phyloP scores from a whole-genome alignment of 2,797 vertebrate species.

The Melanotaenia pygmaea region DNA sequence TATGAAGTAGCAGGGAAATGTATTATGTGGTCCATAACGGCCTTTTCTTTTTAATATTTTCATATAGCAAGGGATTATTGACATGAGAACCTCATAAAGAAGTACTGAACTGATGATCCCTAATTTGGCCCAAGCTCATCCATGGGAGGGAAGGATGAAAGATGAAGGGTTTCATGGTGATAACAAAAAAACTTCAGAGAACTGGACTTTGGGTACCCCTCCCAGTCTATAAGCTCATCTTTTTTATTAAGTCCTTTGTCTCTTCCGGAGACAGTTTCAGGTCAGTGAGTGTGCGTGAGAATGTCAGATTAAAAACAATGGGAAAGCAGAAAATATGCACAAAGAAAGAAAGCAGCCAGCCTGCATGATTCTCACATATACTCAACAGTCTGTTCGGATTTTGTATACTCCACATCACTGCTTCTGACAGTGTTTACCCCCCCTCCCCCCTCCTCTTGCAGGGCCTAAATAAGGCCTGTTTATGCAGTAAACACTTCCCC shows the following conservation, averaged over 20 bases:
- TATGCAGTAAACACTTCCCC: slow-evolving; percentile 45
- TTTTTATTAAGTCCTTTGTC: slow-evolving; percentile 40
- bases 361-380: slow-evolving; percentile 36
- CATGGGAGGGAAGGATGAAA: slow-evolving; percentile 3
- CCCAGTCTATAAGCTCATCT: slow-evolving; percentile 38
- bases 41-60: neutral
- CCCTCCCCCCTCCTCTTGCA: neutral
- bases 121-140: slow-evolving; percentile 30
- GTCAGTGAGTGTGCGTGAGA: slow-evolving; percentile 43
- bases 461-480: slow-evolving; percentile 51
- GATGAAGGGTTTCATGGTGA: neutral
- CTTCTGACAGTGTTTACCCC: slow-evolving; percentile 45
- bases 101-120: slow-evolving; percentile 16
- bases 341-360: slow-evolving; percentile 21
- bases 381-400: slow-evolving; percentile 41
- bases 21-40: neutral
- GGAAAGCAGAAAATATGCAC: slow-evolving; percentile 26
- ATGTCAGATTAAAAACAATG: slow-evolving; percentile 20
- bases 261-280: slow-evolving; percentile 39
- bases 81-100: slow-evolving; percentile 25
- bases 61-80: slow-evolving; percentile 15
- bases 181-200: slow-evolving; percentile 17
- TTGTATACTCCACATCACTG: slow-evolving; percentile 21
- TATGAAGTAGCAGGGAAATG: neutral
- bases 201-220: slow-evolving; percentile 37